Conservation (phyloP, 2,113 vertebrate species). For the Oplegnathus fasciatus region DNA sequence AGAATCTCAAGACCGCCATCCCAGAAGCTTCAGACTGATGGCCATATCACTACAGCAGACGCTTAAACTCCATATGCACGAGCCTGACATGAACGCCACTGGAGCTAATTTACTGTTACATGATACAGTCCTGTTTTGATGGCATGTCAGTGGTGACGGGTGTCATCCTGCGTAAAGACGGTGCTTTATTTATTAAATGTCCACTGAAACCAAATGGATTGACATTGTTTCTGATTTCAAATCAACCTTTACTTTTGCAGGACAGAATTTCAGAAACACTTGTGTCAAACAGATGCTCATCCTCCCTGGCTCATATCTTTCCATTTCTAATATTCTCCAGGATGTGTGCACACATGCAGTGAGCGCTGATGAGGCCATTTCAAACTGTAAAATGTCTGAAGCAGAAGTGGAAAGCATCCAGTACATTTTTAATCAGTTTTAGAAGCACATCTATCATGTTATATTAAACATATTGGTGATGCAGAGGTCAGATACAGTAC, state of each 20-base stretch:
- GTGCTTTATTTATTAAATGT: not conserved
- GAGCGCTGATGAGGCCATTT: not conserved
- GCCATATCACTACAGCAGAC: conserved; percentile 34
- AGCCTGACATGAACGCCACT: conserved; percentile 15
- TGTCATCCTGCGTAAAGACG: not conserved
- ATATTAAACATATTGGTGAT: not conserved
- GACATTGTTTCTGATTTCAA: not conserved
- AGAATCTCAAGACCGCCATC: conserved; percentile 57
- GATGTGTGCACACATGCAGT: not conserved
- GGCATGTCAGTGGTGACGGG: not conserved
- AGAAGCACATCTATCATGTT: not conserved
- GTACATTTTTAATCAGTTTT: not conserved
- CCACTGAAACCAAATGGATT: not conserved
- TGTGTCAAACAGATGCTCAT: not conserved
- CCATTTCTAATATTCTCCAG: not conserved
- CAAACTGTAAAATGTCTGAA: not conserved
- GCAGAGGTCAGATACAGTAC: not conserved
- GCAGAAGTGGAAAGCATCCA: not conserved
- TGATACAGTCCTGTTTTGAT: conserved; percentile 9
- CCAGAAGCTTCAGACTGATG: conserved; percentile 21
- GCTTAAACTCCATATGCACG: not conserved
- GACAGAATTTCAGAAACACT: not conserved
- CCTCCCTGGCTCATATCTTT: not conserved
- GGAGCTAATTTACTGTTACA: not conserved
- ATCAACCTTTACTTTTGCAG: not conserved